Conservation (phyloP, 2,888 invertebrate species). For the Neoaliturus tenellus region DNA sequence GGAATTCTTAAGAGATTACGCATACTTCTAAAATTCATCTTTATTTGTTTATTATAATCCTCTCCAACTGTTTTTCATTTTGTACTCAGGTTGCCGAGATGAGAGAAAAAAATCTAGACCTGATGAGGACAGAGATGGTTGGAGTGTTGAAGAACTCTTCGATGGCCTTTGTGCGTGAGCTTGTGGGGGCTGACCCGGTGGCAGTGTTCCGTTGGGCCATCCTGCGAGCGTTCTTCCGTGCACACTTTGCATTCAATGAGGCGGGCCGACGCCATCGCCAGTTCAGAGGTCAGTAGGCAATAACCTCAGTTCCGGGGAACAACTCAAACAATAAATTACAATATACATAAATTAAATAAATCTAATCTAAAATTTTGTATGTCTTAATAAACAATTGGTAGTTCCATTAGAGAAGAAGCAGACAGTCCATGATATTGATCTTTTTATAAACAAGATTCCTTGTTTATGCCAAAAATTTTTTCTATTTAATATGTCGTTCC, state of each 20-base stretch:
- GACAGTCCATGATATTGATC: too few species aligned
- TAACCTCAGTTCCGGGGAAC: too few species aligned
- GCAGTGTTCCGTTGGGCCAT: conserved; percentile 97
- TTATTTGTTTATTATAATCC: not conserved
- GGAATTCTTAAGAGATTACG: too few species aligned
- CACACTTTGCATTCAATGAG: conserved; percentile 93
- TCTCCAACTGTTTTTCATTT: not conserved
- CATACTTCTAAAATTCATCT: too few species aligned
- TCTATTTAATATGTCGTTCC: too few species aligned
- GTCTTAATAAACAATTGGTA: too few species aligned
- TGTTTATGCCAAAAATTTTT: too few species aligned
- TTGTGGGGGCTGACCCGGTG: conserved; percentile 95
- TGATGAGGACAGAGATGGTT: conserved; percentile 96
- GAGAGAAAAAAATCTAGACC: conserved; percentile 96
- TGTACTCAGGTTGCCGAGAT: conserved; percentile 84
- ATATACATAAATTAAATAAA: too few species aligned
- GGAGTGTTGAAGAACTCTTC: conserved; percentile 95
- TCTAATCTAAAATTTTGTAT: too few species aligned
- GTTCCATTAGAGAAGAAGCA: too few species aligned
- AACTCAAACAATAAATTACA: too few species aligned
- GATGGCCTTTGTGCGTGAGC: conserved; percentile 93
- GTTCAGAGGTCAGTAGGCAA: conserved; percentile 73
- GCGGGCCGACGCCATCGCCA: conserved; percentile 84
- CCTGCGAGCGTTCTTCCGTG: conserved; percentile 92
- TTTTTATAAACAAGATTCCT: too few species aligned